Evolutionary conservation across 2,113 vertebrate genomes (phyloP), one percentile per base, ranked within the genome.

Genomic region (Lucifuga dentata): DNA sequence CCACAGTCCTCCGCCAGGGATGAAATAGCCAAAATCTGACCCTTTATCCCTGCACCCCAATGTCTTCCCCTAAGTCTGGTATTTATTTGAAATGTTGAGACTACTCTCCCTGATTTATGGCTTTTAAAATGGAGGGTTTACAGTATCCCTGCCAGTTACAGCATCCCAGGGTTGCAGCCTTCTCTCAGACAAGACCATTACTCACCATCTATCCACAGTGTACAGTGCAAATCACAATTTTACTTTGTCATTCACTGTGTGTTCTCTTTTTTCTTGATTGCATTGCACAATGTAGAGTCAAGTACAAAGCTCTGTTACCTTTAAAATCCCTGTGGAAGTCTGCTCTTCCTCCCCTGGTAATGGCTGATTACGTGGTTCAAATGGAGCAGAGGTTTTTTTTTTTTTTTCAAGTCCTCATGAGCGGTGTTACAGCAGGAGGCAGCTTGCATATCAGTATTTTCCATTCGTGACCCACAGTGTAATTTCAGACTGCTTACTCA

Each of bases 81-180:
- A 85, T 90, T 89, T 90, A 89, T 90, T 83, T 88, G 74, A 85
- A 86, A 85, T 76, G 80, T 83, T 83, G 65, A 74, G 76, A 77
- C 74, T 67, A 79, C 85, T 81, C 69, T 57, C 1, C 20, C 73
- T 87, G 85, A 91, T 90, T 88, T 87, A 89, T 90, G 71, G 43
- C 48, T 60, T 81, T 84, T 67, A 76, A 79, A 80, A 73, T 74
- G 48, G 69, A 56, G 56, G 72, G 67, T 87, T 90, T 88, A 86
- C 77, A 41, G 63, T 79, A 74, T 79, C 45, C 56, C 52, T 84
- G 82, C 83, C 85, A 86, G 82, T 77, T 87, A 66, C 74, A 81
- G 63, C 56, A 71, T 87, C 77, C 73, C 70, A 75, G 60, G 78
- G 75, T 81, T 69, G 58, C 56, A 36, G 64, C 58, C 48, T 80